Evolutionary conservation across 2,888 invertebrate genomes (phyloP).

Genomic region (Camptogramma bilineatum): DNA sequence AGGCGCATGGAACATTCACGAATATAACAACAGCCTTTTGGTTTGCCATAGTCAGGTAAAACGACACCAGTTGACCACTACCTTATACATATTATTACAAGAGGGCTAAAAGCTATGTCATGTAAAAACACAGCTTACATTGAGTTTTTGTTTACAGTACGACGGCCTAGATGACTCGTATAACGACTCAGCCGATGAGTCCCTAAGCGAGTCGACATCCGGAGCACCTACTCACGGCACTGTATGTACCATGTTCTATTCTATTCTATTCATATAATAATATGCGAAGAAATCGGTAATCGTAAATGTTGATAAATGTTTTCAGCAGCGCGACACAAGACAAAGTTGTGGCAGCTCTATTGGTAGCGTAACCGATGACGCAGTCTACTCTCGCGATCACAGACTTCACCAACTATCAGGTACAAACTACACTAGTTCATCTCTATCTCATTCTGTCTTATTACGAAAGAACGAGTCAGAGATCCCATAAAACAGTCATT

Average conservation of each 20-base stretch:
- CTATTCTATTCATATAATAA: no score
- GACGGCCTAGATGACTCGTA: constrained; percentile 92
- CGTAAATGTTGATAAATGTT: constrained; percentile 3
- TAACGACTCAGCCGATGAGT: constrained; percentile 84
- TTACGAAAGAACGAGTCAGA: constrained; percentile 13
- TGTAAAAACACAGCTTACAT: no score
- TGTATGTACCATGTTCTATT: no score
- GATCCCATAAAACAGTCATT: constrained; percentile 9
- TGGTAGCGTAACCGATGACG: constrained; percentile 76
- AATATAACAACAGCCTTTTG: no score
- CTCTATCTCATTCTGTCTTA: constrained; percentile 11
- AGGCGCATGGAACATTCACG: no score
- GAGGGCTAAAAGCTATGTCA: no score
- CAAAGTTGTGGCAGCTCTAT: constrained; percentile 80
- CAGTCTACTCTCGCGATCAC: constrained; percentile 72
- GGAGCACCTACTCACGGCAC: constrained; percentile 78
- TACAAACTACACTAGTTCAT: constrained; percentile 40
- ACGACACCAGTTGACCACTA: no score
- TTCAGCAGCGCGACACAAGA: constrained; percentile 70
- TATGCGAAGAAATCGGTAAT: no score
- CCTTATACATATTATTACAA: no score
- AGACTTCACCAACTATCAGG: constrained; percentile 75
- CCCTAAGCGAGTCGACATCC: constrained; percentile 84
- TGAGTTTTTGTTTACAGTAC: constrained; percentile 79
- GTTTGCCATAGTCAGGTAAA: no score